Evolutionary conservation across 1,140 invertebrate genomes (phyloP).

Genomic region (Megalonaias nervosa): DNA sequence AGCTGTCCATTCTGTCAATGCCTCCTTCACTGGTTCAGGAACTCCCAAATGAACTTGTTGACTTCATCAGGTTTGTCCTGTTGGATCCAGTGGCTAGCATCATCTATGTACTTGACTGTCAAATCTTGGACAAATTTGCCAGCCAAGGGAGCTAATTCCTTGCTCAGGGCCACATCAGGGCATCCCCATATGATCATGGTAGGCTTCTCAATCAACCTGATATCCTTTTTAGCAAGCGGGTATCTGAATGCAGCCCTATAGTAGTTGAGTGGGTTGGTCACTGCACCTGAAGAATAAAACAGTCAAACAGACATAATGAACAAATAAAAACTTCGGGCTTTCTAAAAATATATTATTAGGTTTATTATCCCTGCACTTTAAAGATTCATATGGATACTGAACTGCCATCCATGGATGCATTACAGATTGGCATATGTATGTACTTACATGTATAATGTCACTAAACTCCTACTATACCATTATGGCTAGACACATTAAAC

Average conservation of each 20-base stretch:
- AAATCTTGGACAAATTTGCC: conserved; percentile 77
- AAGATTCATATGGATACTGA: no score
- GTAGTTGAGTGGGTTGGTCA: conserved; percentile 86
- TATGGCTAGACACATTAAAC: no score
- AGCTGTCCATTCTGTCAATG: no score
- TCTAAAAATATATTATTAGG: no score
- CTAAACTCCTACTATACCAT: no score
- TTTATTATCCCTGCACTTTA: no score
- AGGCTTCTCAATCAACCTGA: conserved; percentile 70
- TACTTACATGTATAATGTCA: no score
- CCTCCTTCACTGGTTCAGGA: conserved; percentile 74
- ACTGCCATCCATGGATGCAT: no score
- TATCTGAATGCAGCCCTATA: conserved; percentile 74
- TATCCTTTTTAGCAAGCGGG: neutral
- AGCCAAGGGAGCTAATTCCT: conserved; percentile 78
- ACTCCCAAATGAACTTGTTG: conserved; percentile 80
- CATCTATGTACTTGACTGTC: conserved; percentile 79
- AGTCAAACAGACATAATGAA: no score
- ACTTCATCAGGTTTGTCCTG: conserved; percentile 81
- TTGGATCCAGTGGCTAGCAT: conserved; percentile 82
- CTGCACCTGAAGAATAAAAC: conserved; percentile 74
- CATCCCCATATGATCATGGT: conserved; percentile 79
- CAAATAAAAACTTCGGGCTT: no score
- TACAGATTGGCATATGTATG: no score
- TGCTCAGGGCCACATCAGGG: conserved; percentile 78